Evolutionary conservation across 2,113 vertebrate species (phyloP), one percentile per base, ranked within the genome.

Genomic region (Sisor rabdophorus): DNA sequence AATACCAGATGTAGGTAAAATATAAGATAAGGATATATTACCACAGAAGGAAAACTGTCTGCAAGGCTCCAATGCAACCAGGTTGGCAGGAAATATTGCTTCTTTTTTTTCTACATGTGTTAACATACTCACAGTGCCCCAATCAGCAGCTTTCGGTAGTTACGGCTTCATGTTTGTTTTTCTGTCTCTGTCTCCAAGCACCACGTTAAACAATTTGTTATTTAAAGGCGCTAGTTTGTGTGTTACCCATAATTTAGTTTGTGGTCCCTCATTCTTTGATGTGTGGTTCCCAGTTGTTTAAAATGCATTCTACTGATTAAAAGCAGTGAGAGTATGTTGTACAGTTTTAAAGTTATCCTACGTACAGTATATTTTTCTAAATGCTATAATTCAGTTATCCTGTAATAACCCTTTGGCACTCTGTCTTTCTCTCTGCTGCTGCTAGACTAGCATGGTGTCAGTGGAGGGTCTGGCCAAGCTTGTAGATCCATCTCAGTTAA

Each of bases 401-500:
- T 15, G 16, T 40, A 76, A 28, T 55, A 60, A 72, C 50, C 16
- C 50, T 28, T 65, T 44, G 40, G 10, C 72, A 60, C 1, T 75
- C 48, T 69, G 16, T 64, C 19, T 58, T 2, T 63, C 26, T 71
- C 16, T 73, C 4, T 54, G 22, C 44, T 71, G 8, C 4, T 85
- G 61, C 76, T 87, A 99, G 97, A 99, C 97, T 54, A 98, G 91
- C 86, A 95, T 98, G 96, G 97, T 99, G 74, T 98, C 97, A 0
- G 97, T 98, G 61, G 97, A 99, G 88, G 97, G 97, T 54, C 91
- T 99, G 80, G 88, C 95, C 2, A 98, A 98, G 81, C 92, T 99
- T 2, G 97, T 99, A 84, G 97, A 99, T 85, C 96, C 96, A 15
- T 98, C 97, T 52, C 97, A 99, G 88, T 91, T 99, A 87, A 99